Evolutionary conservation across 2,888 invertebrate genomes (phyloP), one percentile per base, ranked within the genome.

Genomic region (Athalia circularis): DNA sequence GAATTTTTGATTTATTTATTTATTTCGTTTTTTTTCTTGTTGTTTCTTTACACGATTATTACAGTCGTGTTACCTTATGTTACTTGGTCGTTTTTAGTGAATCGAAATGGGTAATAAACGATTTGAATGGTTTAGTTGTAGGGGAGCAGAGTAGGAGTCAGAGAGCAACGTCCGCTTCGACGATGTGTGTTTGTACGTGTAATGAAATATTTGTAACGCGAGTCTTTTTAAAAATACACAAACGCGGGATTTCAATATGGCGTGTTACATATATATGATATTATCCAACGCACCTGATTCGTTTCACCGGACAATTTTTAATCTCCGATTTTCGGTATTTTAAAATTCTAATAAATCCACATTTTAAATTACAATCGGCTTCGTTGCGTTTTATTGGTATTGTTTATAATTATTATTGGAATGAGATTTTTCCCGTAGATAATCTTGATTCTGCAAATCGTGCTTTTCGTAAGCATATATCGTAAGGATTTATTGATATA

Each of bases 51-150:
- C 52, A 52, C 1, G 11, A 52, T 52, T 54, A n/a, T 7, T 54
- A 54, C 54, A 54, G 54, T 54, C 7, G 7, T 9, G 7, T 13
- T 72, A 13, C 52, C 57, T 59, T 57, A 47, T 72, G 57, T 59
- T 15, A 62, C 50, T 75, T 62, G 45, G 61, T 62, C 50, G 50
- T 29, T 75, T 75, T 29, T 15, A 59, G 59, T 13, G 13, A 64
- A 75, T 62, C 62, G 15, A 13, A 75, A 75, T 75, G 75, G 75
- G 48, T 75, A 64, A 75, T 75, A 50, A 75, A 43, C 48, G 75
- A 48, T 75, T 52, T 50, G 64, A 62, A 75, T 75, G 75, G 52
- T 29, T 29, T 29, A 29, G 29, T 29, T 29, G 29, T 62, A 48
- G 62, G 75, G 62, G 75, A 62, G 43, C 48, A 52, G 61, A 61